Evolutionary conservation across 2,888 invertebrate genomes (phyloP).

Genomic region (Choristoneura rosaceana): DNA sequence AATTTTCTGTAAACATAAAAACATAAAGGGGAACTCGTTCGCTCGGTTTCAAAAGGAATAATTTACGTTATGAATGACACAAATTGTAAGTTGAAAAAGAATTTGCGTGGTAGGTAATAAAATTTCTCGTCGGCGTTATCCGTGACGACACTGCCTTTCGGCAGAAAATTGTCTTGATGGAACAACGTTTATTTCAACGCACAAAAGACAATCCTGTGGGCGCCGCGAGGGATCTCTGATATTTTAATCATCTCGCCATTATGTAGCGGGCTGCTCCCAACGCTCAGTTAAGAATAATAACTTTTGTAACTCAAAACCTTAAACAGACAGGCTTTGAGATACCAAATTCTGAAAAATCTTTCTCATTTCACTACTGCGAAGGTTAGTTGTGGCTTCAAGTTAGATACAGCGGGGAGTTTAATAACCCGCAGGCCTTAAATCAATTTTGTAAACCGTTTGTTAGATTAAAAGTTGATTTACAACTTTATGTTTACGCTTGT

Average conservation of each 20-base stretch:
- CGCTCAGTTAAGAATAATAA: conserved; percentile 53
- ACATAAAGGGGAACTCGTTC: conserved; percentile 34
- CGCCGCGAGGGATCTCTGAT: conserved; percentile 56
- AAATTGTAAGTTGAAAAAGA: conserved; percentile 52
- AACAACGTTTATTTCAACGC: conserved; percentile 56
- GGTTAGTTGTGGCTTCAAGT: conserved; percentile 17
- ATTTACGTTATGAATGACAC: conserved; percentile 57
- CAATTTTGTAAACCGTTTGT: conserved; percentile 19
- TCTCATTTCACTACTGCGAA: conserved; percentile 26
- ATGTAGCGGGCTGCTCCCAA: conserved; percentile 50
- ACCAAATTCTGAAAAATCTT: conserved; percentile 19
- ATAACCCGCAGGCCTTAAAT: conserved; percentile 3
- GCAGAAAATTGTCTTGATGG: conserved; percentile 60
- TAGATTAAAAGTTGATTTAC: not conserved
- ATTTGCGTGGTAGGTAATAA: conserved; percentile 54
- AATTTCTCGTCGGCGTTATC: conserved; percentile 55
- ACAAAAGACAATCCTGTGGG: conserved; percentile 55
- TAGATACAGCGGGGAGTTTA: conserved; percentile 13
- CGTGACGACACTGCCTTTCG: conserved; percentile 55
- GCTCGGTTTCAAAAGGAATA: conserved; percentile 50
- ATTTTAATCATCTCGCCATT: conserved; percentile 66
- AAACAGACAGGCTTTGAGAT: conserved; percentile 43
- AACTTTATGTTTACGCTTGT: not conserved
- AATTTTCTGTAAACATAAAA: conserved; percentile 34
- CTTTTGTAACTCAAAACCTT: conserved; percentile 52